Conservation (phyloP, 2,113 vertebrate species). For the Alethe diademata region DNA sequence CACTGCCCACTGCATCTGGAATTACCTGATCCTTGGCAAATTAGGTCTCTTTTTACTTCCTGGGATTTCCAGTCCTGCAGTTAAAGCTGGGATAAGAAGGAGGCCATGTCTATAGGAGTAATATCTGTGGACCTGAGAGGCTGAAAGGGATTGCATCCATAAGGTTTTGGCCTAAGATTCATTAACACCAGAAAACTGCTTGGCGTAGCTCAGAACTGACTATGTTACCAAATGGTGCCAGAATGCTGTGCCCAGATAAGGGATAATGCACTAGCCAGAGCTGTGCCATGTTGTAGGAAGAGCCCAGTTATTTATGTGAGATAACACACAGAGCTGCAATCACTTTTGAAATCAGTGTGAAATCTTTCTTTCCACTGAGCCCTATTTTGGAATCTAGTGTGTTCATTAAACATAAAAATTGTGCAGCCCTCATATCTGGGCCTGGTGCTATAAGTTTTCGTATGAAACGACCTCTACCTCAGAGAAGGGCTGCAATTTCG, state of each 20-base stretch:
- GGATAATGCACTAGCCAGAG: not conserved
- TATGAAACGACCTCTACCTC: constrained; percentile 10
- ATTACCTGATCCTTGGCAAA: not conserved
- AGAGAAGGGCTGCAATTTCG: not conserved
- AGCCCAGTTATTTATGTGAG: not conserved
- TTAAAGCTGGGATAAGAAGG: not conserved
- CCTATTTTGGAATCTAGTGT: not conserved
- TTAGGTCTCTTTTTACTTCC: not conserved
- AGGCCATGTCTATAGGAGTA: not conserved
- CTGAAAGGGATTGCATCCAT: not conserved
- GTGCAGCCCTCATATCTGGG: not conserved
- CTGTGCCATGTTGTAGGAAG: not conserved
- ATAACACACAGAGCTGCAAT: not conserved
- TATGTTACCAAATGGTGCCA: not conserved
- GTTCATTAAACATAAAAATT: not conserved
- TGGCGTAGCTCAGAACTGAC: not conserved
- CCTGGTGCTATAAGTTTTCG: not conserved
- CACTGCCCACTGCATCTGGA: not conserved
- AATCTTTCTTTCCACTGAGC: constrained; percentile 11
- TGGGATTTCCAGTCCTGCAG: not conserved
- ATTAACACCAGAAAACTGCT: not conserved
- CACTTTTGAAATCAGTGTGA: constrained; percentile 12
- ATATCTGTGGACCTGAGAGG: not conserved
- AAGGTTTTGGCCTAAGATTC: not conserved
- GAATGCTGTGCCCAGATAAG: not conserved